Base-by-base conservation (phyloP, 2,113 vertebrate species). In the Paradisaea rubra region DNA sequence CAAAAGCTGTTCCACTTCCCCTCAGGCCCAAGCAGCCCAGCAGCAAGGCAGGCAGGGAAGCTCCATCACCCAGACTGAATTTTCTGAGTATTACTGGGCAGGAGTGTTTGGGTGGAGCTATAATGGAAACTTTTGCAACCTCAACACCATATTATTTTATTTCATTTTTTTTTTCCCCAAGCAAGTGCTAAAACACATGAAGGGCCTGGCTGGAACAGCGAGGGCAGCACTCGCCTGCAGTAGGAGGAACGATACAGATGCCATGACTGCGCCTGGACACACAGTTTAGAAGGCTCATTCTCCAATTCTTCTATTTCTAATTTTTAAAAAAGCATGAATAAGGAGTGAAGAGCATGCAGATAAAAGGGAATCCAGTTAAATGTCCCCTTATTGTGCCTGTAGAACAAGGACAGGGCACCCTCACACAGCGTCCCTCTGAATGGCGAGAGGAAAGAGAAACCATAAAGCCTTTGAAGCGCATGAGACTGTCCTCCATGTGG, bases 81-180 rank as follows among this genome's bases (percentile, higher is more conserved):
- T 91, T 86, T 80, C 73, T 60, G 76, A 85, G 86, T 27, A 4
- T 68, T 84, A 80, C 83, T 70, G 60, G 69, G 68, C 64, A 63
- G 72, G 20, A 91, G 69, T 8, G 1, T 27, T 78, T 60, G 81
- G 96, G 92, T 95, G 92, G 91, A 91, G 69, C n/a, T 42, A 78
- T 10, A 84, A 74, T 47, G 91, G 95, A 96, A 96, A 91, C 77
- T 93, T 96, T 60, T 91, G 88, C 88, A 96, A 93, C 60, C 86
- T 91, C 89, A 68, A 86, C 52, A 39, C 31, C 56, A 71, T 8
- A 41, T 64, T 91, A 44, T 42, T 88, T 92, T 30, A 25, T 66
- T 78, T 50, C 47, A 6, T 53, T 53, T 84, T 76, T 39, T 41
- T 45, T 57, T 47, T 27, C 31, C 59, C 52, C 69, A 66, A 68